phyloP scores from a whole-genome alignment of 2,888 invertebrate species.

The Hypsopygia costalis region DNA sequence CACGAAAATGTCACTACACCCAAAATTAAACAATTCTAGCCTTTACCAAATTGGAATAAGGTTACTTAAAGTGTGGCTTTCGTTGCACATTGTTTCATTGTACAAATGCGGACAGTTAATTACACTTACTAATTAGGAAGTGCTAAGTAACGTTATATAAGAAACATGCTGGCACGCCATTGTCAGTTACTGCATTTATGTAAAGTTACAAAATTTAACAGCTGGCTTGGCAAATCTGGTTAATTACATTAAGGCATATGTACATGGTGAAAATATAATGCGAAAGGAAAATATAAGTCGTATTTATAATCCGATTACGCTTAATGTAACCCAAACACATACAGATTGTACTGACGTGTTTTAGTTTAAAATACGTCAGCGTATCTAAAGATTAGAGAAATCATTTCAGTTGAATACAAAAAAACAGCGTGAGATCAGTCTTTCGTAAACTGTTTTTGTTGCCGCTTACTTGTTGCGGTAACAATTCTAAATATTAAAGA shows the following conservation, averaged over 20 bases:
- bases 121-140: constrained; percentile 1
- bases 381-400: too few species aligned
- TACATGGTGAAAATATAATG: background rate
- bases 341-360: background rate
- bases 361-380: too few species aligned
- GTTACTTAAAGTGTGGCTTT: background rate
- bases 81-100: background rate
- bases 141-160: background rate
- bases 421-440: background rate
- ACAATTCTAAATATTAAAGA: constrained; percentile 11
- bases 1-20: constrained; percentile 22
- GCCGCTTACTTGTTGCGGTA: constrained; percentile 6
- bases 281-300: background rate
- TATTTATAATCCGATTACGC: background rate
- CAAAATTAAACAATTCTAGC: background rate
- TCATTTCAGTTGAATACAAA: background rate
- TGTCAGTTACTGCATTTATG: background rate
- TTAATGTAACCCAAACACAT: background rate
- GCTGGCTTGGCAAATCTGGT: background rate
- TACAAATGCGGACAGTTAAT: background rate
- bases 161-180: background rate
- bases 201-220: background rate
- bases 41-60: background rate
- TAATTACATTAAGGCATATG: background rate
- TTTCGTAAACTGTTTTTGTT: constrained; percentile 7